phyloP scores from a whole-genome alignment of 2,797 vertebrate species.

The Falco peregrinus region DNA sequence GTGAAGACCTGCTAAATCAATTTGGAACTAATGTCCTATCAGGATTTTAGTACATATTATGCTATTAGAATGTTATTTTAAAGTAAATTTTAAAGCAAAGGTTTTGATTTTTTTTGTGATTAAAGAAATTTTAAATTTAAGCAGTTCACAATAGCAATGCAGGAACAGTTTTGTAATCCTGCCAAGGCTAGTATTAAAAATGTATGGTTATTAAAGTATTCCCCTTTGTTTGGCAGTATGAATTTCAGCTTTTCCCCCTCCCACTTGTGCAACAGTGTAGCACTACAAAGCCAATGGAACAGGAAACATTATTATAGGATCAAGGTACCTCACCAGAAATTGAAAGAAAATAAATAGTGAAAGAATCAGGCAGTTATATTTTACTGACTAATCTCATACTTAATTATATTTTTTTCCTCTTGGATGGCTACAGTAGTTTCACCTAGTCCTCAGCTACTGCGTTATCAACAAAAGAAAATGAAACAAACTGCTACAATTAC shows the following conservation, averaged over 20 bases:
- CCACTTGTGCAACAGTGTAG: neutral
- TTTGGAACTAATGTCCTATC: neutral
- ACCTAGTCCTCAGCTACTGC: neutral
- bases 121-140: neutral
- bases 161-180: neutral
- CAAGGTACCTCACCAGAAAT: neutral
- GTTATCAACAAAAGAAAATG: neutral
- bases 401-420: neutral
- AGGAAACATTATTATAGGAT: neutral
- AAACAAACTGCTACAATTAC: conserved; percentile 2
- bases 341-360: neutral
- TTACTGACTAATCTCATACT: neutral
- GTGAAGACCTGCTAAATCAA: neutral
- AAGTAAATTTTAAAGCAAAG: neutral
- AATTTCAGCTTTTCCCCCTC: neutral
- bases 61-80: neutral
- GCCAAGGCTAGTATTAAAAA: neutral
- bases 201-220: neutral
- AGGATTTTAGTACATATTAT: neutral
- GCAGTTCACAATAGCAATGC: neutral
- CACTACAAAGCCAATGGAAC: neutral
- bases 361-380: too few species aligned
- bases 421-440: neutral
- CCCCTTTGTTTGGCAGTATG: neutral
- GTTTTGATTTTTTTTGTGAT: neutral